Base-by-base conservation (phyloP, 2,888 invertebrate genomes). In the Hydroisotoma schaefferi region DNA sequence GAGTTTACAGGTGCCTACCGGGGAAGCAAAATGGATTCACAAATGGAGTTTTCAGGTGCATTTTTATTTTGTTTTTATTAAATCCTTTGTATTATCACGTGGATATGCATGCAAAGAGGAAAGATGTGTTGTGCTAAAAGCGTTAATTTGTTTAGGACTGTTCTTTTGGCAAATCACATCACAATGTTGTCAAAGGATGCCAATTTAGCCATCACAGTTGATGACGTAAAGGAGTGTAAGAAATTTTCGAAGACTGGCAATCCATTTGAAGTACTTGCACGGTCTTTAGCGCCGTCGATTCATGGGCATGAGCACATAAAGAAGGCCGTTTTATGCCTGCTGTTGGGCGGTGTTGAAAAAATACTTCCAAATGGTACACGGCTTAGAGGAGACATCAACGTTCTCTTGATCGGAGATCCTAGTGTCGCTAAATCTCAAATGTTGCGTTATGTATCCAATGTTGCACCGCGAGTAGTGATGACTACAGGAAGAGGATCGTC, bases 371-470 rank as follows among this genome's bases (percentile, higher is more conserved):
- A 94, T 78, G 94, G 94, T 54, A 93, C 94, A 0, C 83, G 95
- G 59, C 81, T 97, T 0, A 84, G 95, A 80, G 95, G 88, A 60
- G 87, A 88, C 76, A 90, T 95, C 68, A 97, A 97, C 78, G 80
- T 95, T 38, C 81, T 97, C 38, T 81, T 99, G 2, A 97, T 99
- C 74, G 99, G 99, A 47, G 99, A 99, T 80, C 99, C 99, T 0
- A 97, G 95, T 55, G 98, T 99, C 38, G 99, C 99, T 1, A 99
- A 99, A 80, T 99, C 98, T 0, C 99, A 99, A 77, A 79, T 94
- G 55, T 78, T 94, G 4, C 85, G 98, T 12, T 99, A 98, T 76
- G 98, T 99, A 1, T 79, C 98, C 62, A 84, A 87, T 76, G 94
- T 94, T 0, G 98, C 99, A 0, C 97, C 98, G 0, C 81, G 98